Evolutionary conservation across 1,140 invertebrate species (phyloP), one percentile per base, ranked within the genome.

Genomic region (Anastrepha obliqua): DNA sequence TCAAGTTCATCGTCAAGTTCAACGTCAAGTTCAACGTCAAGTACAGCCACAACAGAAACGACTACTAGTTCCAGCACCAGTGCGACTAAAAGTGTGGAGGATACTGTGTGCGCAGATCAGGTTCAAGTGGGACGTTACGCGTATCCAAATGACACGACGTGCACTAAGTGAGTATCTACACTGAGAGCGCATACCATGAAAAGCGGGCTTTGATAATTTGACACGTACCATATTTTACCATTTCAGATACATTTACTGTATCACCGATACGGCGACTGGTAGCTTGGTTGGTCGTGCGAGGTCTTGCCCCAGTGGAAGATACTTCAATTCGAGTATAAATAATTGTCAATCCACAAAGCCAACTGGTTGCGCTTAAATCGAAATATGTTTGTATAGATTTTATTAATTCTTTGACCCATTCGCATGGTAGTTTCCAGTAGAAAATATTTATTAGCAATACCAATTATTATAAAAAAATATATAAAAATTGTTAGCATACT

Each of bases 121-220:
- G 55, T 17, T 9, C 6, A 8, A 20, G 74, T 81, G 11, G 74
- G 74, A 20, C 74, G 74, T 29, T 81, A 81, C 9, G 47, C 7
- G 3, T 55, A 81, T 81, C 74, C 74, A n/a, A 81, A 58, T 58
- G 74, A 81, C 11, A 20, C 74, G 9, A 17, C n/a, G 4, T 81
- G 74, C 55, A 42, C 11, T 11, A 81, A 17, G 74, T 81, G 29
- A 81, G 74, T 81, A 2, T n/a, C 5, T 6, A 7, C n/a, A 55
- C n/a, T 7, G 44, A 44, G 29, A 29, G 29, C 1, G 29, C 29
- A 29, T 29, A 29, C 29, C 29, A 29, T 29, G 29, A 29, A 29
- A 29, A 29, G 29, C 29, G 29, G 29, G 29, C 29, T 29, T 29
- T 29, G 0, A 29, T 29, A 29, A 29, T 29, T 29, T 29, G 29